Conservation (phyloP, 1,140 invertebrate genomes). For the Muscidifurax raptorellus region DNA sequence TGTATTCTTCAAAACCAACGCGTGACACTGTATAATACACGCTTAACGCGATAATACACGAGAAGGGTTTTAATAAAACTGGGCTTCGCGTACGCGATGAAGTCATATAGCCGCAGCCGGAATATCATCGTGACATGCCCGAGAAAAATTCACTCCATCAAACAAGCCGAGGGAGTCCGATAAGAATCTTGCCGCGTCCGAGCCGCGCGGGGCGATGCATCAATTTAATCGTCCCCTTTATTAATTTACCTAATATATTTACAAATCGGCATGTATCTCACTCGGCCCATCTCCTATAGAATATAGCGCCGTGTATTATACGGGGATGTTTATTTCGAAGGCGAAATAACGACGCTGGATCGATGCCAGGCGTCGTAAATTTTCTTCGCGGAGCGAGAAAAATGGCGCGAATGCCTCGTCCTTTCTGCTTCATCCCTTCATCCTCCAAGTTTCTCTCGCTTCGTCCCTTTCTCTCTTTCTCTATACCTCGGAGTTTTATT, state of each 20-base stretch:
- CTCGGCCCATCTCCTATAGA: background rate
- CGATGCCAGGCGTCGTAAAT: conserved; percentile 72
- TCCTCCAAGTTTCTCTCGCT: conserved; percentile 38
- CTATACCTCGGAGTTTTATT: conserved; percentile 55
- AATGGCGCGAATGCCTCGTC: conserved; percentile 70
- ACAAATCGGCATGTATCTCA: conserved; percentile 18
- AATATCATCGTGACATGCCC: too few species aligned
- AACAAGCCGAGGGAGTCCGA: background rate
- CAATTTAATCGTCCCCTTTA: conserved; percentile 20
- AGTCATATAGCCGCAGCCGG: background rate
- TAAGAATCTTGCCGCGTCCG: conserved; percentile 18
- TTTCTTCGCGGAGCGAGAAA: conserved; percentile 70
- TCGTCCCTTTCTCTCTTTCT: conserved; percentile 25
- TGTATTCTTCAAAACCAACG: too few species aligned
- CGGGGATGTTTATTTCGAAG: conserved; percentile 72
- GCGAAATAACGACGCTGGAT: conserved; percentile 74
- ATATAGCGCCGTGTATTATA: background rate
- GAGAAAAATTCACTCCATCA: background rate
- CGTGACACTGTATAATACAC: too few species aligned
- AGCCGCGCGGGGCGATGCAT: background rate
- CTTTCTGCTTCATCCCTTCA: conserved; percentile 53
- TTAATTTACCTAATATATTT: conserved; percentile 42
- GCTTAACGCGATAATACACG: too few species aligned
- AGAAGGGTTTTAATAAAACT: background rate
- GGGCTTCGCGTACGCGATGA: background rate